phyloP scores from a whole-genome alignment of 1,140 invertebrate genomes.

The Adelges cooleyi region DNA sequence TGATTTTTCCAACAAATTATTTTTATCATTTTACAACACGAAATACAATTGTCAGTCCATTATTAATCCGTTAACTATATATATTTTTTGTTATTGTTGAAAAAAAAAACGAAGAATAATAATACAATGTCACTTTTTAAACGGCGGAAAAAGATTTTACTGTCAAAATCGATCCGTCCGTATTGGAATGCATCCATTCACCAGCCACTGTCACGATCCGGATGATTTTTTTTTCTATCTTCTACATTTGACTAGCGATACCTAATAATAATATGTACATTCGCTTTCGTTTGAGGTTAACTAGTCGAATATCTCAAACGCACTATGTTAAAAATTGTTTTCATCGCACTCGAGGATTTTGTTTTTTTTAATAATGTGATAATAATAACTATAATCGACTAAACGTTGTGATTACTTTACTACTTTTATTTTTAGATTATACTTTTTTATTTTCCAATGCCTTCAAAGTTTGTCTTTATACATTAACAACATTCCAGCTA shows the following conservation, averaged over 20 bases:
- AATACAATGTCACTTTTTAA: conserved; percentile 6
- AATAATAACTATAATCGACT: no score
- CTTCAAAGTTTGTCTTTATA: no score
- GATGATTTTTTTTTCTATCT: not conserved
- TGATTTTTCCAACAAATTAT: not conserved
- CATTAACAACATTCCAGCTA: no score
- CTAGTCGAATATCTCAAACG: no score
- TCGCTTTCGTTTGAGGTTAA: no score
- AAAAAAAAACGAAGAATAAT: not conserved
- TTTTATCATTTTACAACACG: not conserved
- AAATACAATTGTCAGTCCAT: conserved; percentile 5
- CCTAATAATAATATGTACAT: no score
- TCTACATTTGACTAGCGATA: not conserved
- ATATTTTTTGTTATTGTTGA: not conserved
- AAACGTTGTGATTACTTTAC: no score
- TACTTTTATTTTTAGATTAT: no score
- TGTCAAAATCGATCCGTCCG: conserved; percentile 9
- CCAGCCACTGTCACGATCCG: not conserved
- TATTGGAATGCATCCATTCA: conserved; percentile 17
- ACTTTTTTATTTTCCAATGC: no score
- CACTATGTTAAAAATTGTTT: no score
- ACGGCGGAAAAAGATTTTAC: conserved; percentile 13
- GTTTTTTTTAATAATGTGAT: no score
- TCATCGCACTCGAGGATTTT: no score
- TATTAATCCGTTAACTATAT: conserved; percentile 13